Base-by-base conservation (phyloP, 2,113 vertebrate species). In the Myiopsitta monachus region DNA sequence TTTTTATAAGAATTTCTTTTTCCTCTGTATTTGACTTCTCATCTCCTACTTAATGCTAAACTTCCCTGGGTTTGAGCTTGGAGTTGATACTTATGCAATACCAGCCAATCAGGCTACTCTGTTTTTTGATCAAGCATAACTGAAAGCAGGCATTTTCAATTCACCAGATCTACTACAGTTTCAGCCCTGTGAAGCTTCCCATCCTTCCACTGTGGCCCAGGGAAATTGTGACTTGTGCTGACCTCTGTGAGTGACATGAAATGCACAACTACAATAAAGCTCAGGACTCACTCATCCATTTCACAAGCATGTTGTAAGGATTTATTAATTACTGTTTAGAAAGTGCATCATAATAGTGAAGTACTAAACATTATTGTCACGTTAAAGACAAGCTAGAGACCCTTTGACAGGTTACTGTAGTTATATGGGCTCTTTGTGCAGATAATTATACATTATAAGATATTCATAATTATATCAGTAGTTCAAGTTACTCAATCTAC, bases 291-390 rank as follows among this genome's bases (percentile, higher is more conserved):
- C 16, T 54, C n/a, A 39, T 19, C 17, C 9, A 69, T 49, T 83
- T 93, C 62, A 55, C 30, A 39, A 59, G 54, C 26, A 22, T 81
- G 12, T 17, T 80, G 30, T 74, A 89, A 92, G 46, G 51, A 75
- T 86, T 96, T 92, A 93, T 83, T 80, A 67, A 61, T 83, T 90
- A 84, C 27, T 72, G 43, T 89, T 95, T 79, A 75, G 89, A 81
- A 95, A 91, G 52, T 68, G 11, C 51, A 87, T 88, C 91, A 82
- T 94, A 87, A 95, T 87, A 89, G n/a, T 75, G 75, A 91, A 88
- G 73, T 72, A 47, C 77, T 87, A 82, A 92, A 79, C 9, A 52
- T 94, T 91, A 94, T 74, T 79, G 67, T 36, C 83, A 84, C 55
- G 92, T 94, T 92, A 91, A 95, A 94, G 83, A 84, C 74, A 89